Conservation (phyloP, 2,888 invertebrate species). For the Acanthacorydalis orientalis region DNA sequence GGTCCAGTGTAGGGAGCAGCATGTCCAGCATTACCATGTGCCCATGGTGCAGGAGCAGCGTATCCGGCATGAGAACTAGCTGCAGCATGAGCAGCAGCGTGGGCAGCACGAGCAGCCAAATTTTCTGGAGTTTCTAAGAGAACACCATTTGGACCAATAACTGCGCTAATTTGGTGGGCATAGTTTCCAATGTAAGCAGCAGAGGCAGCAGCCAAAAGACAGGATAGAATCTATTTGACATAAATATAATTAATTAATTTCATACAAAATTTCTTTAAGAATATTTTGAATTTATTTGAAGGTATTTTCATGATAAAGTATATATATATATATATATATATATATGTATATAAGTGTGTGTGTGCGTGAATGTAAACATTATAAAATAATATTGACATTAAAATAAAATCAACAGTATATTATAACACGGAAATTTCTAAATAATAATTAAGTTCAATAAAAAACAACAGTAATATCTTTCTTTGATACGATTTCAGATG, state of each 20-base stretch:
- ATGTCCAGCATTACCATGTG: not conserved
- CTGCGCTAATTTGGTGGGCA: not conserved
- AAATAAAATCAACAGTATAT: too few relatives aligned
- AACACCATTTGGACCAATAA: constrained; percentile 3
- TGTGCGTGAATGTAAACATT: too few relatives aligned
- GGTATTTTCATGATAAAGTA: too few relatives aligned
- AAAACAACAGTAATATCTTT: too few relatives aligned
- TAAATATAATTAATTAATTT: not conserved
- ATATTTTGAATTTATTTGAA: too few relatives aligned
- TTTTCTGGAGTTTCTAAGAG: constrained; percentile 1
- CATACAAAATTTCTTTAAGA: not conserved
- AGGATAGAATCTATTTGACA: constrained; percentile 5
- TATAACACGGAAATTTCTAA: too few relatives aligned
- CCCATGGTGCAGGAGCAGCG: constrained; percentile 26
- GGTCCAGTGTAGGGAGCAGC: constrained; percentile 13
- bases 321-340: too few relatives aligned
- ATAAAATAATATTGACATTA: too few relatives aligned
- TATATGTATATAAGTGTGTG: too few relatives aligned
- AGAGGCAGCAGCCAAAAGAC: constrained; percentile 8
- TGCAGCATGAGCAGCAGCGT: constrained; percentile 15
- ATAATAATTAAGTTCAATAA: too few relatives aligned
- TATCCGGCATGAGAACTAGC: constrained; percentile 35
- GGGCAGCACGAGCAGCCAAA: constrained; percentile 4
- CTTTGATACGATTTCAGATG: too few relatives aligned
- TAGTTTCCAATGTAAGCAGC: constrained; percentile 5